Conservation (phyloP, 2,888 invertebrate species). For the Blastobasis lacticolella region DNA sequence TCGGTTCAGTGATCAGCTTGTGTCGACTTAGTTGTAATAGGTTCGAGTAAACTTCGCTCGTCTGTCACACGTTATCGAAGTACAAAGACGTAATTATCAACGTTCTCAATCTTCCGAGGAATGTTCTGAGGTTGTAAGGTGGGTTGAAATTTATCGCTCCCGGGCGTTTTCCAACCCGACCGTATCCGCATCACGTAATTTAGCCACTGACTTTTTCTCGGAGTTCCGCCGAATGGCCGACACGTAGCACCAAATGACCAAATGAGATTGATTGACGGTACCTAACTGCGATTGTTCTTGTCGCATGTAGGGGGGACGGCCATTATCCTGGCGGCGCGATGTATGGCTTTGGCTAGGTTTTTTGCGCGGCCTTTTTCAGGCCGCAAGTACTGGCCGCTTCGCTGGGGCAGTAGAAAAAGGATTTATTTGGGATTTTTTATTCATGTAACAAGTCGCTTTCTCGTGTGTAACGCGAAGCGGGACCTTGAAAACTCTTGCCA, state of each 20-base stretch:
- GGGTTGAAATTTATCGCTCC: not conserved
- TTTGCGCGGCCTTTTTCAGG: constrained; percentile 1
- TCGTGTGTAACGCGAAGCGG: not conserved
- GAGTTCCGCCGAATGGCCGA: constrained; percentile 10
- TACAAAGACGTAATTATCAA: not conserved
- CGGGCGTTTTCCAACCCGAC: not conserved
- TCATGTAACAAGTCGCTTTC: not conserved
- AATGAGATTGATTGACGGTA: constrained; percentile 10
- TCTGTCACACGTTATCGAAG: not conserved
- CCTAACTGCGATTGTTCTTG: constrained; percentile 9
- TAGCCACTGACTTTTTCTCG: not conserved
- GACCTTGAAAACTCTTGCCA: not conserved
- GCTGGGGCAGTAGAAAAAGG: not conserved
- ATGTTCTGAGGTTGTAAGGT: no score
- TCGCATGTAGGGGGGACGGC: not conserved
- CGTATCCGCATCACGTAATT: constrained; percentile 1
- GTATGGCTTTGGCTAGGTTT: not conserved
- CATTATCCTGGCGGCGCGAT: constrained; percentile 1
- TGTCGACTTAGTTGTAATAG: no score
- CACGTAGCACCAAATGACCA: constrained; percentile 15
- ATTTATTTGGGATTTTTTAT: constrained; percentile 1
- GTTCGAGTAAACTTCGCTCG: no score
- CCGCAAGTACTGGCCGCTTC: not conserved
- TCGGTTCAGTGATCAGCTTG: no score
- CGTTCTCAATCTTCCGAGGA: not conserved